Conservation (phyloP, 2,797 vertebrate species). For the Crocidura indochinensis region DNA sequence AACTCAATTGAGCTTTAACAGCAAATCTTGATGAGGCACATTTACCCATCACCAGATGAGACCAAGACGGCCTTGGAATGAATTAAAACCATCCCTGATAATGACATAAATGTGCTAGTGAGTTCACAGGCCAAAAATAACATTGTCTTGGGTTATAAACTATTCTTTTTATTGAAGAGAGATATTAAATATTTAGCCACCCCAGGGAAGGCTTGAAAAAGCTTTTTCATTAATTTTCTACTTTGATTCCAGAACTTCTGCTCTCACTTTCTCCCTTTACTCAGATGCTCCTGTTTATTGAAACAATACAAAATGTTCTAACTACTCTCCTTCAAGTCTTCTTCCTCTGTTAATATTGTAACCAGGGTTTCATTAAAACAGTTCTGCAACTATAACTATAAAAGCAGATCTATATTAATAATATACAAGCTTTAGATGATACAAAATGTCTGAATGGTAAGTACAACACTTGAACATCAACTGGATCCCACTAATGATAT, state of each 20-base stretch:
- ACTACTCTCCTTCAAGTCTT: slow-evolving; percentile 43
- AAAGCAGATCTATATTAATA: background rate
- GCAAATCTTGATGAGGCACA: background rate
- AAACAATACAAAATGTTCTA: slow-evolving; percentile 20
- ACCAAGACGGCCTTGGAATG: slow-evolving; percentile 1
- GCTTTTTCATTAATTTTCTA: background rate
- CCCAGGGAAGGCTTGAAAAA: background rate
- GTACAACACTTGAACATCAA: background rate
- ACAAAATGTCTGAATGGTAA: background rate
- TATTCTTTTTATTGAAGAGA: background rate
- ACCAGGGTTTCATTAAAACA: slow-evolving; percentile 43
- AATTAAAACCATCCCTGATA: background rate
- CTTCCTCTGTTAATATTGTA: slow-evolving; percentile 5
- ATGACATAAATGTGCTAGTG: background rate
- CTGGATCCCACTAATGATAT: background rate
- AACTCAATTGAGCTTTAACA: slow-evolving; percentile 10
- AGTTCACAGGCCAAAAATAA: background rate
- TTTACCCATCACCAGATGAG: background rate
- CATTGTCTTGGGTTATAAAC: background rate
- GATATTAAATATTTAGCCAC: slow-evolving; percentile 1
- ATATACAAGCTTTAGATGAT: slow-evolving; percentile 6
- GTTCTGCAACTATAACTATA: background rate
- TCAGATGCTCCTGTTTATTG: background rate
- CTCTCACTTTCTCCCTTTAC: background rate
- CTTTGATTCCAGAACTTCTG: background rate